Conservation (phyloP, 1,140 invertebrate genomes). For the Parapsyche elsis region DNA sequence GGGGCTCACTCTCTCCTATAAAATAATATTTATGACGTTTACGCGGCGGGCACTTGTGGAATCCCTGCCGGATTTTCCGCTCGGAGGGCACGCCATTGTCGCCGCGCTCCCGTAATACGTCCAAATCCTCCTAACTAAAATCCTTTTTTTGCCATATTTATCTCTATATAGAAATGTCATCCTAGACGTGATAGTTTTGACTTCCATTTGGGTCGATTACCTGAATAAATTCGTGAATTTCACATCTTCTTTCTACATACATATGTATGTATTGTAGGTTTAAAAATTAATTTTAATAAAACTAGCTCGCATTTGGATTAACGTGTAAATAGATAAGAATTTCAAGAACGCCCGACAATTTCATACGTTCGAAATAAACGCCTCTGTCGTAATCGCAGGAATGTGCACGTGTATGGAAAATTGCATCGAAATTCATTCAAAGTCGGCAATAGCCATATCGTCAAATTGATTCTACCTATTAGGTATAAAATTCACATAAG, state of each 20-base stretch:
- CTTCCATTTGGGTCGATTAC: not conserved
- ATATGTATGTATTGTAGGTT: too few species aligned
- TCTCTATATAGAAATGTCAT: not conserved
- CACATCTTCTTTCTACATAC: not conserved
- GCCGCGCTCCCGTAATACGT: not conserved
- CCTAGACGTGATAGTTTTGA: not conserved
- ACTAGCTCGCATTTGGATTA: too few species aligned
- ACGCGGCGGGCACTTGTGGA: constrained; percentile 52
- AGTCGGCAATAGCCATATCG: too few species aligned
- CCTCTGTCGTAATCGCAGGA: too few species aligned
- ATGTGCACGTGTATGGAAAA: too few species aligned
- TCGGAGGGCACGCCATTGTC: constrained; percentile 11
- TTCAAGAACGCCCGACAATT: too few species aligned
- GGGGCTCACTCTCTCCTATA: constrained; percentile 46
- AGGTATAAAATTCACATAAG: too few species aligned
- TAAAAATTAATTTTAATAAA: too few species aligned
- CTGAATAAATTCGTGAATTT: not conserved
- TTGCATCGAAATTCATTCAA: too few species aligned
- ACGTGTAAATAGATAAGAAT: too few species aligned
- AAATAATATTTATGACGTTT: constrained; percentile 57
- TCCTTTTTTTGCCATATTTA: constrained; percentile 21
- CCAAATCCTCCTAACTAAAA: constrained; percentile 13
- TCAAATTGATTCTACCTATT: too few species aligned
- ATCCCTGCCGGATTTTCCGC: constrained; percentile 16
- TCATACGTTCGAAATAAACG: too few species aligned